A percentile compares a stretch with the other conserved stretches of the same genome.
These are phyloP conservation scores for Oreocharis arfaki DNA, from an alignment of 2,113 vertebrate genomes.

Conservation along the genomic window DNA sequence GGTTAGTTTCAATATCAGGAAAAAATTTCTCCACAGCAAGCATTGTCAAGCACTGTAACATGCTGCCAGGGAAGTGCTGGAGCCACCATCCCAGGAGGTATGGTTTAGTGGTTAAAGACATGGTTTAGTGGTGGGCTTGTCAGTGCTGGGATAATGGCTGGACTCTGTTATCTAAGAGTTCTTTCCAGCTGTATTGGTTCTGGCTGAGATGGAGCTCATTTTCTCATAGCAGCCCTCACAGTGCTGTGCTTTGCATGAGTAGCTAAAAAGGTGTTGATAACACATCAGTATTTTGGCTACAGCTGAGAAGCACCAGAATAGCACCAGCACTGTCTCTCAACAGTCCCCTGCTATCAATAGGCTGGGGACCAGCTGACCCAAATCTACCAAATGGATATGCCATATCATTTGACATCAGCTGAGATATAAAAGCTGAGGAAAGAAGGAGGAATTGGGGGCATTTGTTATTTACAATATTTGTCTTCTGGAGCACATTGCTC, in stretches of 20 bases:
- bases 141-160: background rate
- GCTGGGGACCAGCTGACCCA: background rate
- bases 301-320: background rate
- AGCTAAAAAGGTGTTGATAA: background rate
- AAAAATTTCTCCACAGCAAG: background rate
- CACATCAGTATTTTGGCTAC: background rate
- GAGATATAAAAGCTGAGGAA: background rate
- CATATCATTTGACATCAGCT: background rate
- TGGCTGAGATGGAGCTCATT: background rate
- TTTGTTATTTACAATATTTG: background rate
- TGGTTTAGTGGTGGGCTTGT: background rate
- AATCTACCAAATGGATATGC: background rate
- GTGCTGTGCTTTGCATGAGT: background rate
- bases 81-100: background rate
- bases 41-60: background rate
- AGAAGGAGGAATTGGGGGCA: background rate
- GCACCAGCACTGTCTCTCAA: background rate
- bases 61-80: background rate
- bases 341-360: background rate
- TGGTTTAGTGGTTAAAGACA: background rate
- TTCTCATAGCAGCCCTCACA: background rate
- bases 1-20: background rate
- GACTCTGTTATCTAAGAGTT: background rate
- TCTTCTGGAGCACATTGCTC: background rate
- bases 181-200: background rate